Conservation (phyloP, 2,113 vertebrate genomes). For the Periophthalmodon schlosseri region DNA sequence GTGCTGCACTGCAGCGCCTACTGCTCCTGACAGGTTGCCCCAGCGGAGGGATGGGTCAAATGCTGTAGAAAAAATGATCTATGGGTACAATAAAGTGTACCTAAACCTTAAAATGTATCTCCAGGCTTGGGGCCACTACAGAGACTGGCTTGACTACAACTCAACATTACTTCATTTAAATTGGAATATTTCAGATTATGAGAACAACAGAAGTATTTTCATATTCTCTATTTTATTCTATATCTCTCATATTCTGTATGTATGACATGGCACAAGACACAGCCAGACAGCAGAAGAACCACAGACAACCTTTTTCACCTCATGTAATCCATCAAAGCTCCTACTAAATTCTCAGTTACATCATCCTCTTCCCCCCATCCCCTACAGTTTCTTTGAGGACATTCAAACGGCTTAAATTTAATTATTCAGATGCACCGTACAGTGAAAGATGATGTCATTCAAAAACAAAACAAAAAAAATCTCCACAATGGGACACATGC, state of each 20-base stretch:
- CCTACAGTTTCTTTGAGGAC: conserved; percentile 33
- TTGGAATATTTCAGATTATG: too few relatives aligned
- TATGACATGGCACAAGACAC: neutral
- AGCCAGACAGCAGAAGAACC: neutral
- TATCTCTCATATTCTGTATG: neutral
- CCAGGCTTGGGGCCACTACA: too few relatives aligned
- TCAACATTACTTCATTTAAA: too few relatives aligned
- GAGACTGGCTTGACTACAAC: too few relatives aligned
- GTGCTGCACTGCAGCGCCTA: too few relatives aligned
- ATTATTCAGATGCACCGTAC: conserved; percentile 44
- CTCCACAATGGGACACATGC: conserved; percentile 16
- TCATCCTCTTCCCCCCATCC: conserved; percentile 23
- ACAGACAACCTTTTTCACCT: conserved; percentile 17
- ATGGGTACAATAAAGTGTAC: too few relatives aligned
- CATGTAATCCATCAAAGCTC: conserved; percentile 32
- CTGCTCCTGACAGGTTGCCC: too few relatives aligned
- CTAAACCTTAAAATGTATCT: neutral
- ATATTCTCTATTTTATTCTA: too few relatives aligned
- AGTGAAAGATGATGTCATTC: conserved; percentile 44
- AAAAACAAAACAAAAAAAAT: conserved; percentile 35
- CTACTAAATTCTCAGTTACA: conserved; percentile 14
- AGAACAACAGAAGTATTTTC: too few relatives aligned
- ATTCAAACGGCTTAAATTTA: conserved; percentile 53
- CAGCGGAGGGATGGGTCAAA: too few relatives aligned
- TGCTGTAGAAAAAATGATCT: too few relatives aligned